Evolutionary conservation across 2,113 vertebrate species (phyloP).

Genomic region (Cichladusa arquata): DNA sequence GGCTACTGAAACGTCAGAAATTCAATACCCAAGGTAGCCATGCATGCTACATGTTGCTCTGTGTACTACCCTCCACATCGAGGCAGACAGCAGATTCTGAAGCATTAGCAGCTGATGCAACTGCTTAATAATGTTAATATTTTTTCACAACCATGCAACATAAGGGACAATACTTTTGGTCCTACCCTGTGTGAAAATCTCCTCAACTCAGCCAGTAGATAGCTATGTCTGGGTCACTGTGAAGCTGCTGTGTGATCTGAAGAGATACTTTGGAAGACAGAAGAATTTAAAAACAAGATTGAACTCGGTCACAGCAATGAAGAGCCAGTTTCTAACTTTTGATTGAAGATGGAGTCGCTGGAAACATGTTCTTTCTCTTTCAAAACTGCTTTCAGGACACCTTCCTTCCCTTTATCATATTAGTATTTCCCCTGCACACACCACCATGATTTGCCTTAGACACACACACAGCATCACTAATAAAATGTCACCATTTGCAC

Average conservation of each 20-base stretch:
- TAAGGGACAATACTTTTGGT: not conserved
- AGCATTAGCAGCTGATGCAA: not conserved
- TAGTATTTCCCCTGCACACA: not conserved
- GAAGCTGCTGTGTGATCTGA: not conserved
- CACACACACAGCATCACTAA: not conserved
- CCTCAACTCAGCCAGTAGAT: not conserved
- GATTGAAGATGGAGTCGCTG: not conserved
- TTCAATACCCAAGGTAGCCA: not conserved
- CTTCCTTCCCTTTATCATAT: not conserved
- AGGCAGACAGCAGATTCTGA: not conserved
- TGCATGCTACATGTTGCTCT: not conserved
- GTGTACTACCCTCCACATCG: not conserved
- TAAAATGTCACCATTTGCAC: not conserved
- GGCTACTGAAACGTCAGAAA: not conserved
- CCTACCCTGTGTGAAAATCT: not conserved
- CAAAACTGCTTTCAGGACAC: not conserved
- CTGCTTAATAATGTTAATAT: not conserved
- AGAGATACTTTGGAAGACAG: not conserved
- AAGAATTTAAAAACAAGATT: not conserved
- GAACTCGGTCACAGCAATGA: not conserved
- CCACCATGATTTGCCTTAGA: not conserved
- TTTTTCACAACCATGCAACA: not conserved
- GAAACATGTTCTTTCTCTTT: not conserved
- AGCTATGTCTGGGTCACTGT: not conserved
- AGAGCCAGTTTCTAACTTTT: not conserved